Evolutionary conservation across 2,113 vertebrate genomes (phyloP).

Genomic region (Strix aluco): DNA sequence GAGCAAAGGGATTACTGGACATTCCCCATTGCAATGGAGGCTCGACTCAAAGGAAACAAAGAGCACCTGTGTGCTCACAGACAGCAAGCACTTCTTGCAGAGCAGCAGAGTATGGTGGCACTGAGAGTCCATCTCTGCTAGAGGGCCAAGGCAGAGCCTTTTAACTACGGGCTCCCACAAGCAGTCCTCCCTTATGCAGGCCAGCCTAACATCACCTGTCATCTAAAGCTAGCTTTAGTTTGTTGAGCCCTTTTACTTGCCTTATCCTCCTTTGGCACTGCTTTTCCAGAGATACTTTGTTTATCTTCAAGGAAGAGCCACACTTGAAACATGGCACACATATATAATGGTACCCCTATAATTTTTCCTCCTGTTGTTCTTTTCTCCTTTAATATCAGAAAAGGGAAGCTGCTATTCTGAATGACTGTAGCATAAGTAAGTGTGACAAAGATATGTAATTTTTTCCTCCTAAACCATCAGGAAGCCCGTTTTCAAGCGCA

Average conservation of each 20-base stretch:
- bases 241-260: background rate
- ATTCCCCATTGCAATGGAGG: background rate
- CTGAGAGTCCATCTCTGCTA: background rate
- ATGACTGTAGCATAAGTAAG: background rate
- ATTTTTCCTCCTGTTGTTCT: background rate
- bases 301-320: background rate
- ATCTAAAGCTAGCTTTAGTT: background rate
- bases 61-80: accelerated
- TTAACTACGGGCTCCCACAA: background rate
- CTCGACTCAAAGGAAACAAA: background rate
- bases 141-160: background rate
- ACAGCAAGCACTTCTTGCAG: background rate
- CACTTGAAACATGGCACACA: background rate
- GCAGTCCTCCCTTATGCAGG: background rate
- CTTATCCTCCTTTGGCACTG: background rate
- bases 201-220: background rate
- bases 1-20: background rate
- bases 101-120: background rate
- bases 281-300: background rate
- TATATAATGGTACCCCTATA: background rate
- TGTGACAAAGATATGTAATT: background rate
- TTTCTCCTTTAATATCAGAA: background rate
- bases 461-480: background rate
- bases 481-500: background rate
- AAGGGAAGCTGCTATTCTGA: background rate